A percentile compares a stretch with the other conserved stretches of the same genome.
Evolutionary conservation across 2,888 invertebrate species (phyloP).

Genomic region (Ecdyonurus torrentis): DNA sequence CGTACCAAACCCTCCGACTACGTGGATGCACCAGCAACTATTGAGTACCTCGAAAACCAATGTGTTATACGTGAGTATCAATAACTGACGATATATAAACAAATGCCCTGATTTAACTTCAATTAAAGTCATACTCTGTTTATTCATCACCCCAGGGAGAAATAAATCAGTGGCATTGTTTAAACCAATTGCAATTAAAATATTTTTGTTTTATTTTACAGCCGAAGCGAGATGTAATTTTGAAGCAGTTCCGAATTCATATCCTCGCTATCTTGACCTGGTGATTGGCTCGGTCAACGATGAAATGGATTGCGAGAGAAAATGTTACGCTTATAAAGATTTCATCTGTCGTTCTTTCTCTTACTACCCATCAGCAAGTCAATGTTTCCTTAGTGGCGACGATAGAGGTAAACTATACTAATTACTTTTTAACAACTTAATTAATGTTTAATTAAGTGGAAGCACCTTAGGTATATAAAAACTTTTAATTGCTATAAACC

Average conservation of each 20-base stretch:
- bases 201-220: background rate
- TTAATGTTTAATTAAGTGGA: no score
- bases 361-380: slow-evolving; percentile 24
- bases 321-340: slow-evolving; percentile 23
- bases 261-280: slow-evolving; percentile 23
- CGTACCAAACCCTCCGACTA: slow-evolving; percentile 28
- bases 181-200: background rate
- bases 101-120: background rate
- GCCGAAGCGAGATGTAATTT: slow-evolving; percentile 17
- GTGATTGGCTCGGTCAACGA: slow-evolving; percentile 22
- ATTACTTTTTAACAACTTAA: no score
- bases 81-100: background rate
- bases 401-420: slow-evolving; percentile 24
- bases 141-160: no score
- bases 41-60: slow-evolving; percentile 36
- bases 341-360: slow-evolving; percentile 27
- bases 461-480: no score
- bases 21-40: slow-evolving; percentile 22
- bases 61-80: slow-evolving; percentile 28
- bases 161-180: background rate
- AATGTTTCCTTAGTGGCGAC: slow-evolving; percentile 27
- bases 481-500: no score
- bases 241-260: slow-evolving; percentile 20
- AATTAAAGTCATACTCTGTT: background rate
- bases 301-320: slow-evolving; percentile 23